phyloP scores from a whole-genome alignment of 2,888 invertebrate genomes.

The Eilema depressum region DNA sequence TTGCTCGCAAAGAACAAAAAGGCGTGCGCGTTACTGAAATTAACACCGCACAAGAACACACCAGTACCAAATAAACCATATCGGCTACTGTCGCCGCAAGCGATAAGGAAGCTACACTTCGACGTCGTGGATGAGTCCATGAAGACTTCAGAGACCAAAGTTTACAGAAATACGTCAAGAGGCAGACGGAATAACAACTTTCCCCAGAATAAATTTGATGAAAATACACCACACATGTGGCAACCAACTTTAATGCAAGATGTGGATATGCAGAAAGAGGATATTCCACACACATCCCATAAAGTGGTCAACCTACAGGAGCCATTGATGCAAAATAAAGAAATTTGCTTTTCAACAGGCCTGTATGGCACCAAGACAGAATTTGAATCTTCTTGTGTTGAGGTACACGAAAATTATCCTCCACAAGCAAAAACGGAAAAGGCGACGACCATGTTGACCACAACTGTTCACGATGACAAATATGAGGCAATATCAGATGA shows the following conservation, averaged over 20 bases:
- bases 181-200: slow-evolving; percentile 70
- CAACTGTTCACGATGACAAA: slow-evolving; percentile 79
- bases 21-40: slow-evolving; percentile 91
- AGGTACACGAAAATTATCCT: slow-evolving; percentile 80
- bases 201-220: slow-evolving; percentile 69
- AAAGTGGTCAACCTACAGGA: slow-evolving; percentile 84
- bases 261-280: slow-evolving; percentile 77
- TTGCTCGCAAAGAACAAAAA: slow-evolving; percentile 92
- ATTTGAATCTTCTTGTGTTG: slow-evolving; percentile 82
- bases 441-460: slow-evolving; percentile 80
- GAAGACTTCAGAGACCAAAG: slow-evolving; percentile 82
- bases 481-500: slow-evolving; percentile 85
- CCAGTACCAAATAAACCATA: slow-evolving; percentile 82
- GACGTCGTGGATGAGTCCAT: slow-evolving; percentile 76
- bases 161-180: slow-evolving; percentile 78
- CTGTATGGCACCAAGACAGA: slow-evolving; percentile 79
- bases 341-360: slow-evolving; percentile 84
- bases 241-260: slow-evolving; percentile 75
- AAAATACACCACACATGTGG: slow-evolving; percentile 75
- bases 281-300: slow-evolving; percentile 77
- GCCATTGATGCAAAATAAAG: slow-evolving; percentile 84
- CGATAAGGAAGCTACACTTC: slow-evolving; percentile 82
- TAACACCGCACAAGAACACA: slow-evolving; percentile 91
- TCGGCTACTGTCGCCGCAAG: slow-evolving; percentile 80
- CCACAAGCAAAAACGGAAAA: slow-evolving; percentile 74